Evolutionary conservation across 2,888 invertebrate genomes (phyloP).

Genomic region (Philaethria dido): DNA sequence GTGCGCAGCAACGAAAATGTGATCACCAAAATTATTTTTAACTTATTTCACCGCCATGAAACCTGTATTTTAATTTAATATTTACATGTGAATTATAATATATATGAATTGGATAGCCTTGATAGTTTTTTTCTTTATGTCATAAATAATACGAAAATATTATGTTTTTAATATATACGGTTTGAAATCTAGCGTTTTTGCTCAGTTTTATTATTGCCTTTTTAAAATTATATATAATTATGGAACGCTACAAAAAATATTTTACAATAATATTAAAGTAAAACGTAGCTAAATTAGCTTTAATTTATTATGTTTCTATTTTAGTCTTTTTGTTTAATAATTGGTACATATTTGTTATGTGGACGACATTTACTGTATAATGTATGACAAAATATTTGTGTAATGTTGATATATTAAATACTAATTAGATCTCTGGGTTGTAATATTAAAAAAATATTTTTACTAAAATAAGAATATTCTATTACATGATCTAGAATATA

Average conservation of each 20-base stretch:
- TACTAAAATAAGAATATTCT: too few relatives aligned
- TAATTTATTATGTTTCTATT: background rate
- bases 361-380: too few relatives aligned
- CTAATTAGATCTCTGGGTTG: too few relatives aligned
- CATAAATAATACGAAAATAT: constrained; percentile 2
- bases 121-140: constrained; percentile 4
- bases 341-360: too few relatives aligned
- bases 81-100: constrained; percentile 10
- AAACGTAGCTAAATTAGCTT: background rate
- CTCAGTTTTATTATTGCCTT: background rate
- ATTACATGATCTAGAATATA: too few relatives aligned
- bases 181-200: background rate
- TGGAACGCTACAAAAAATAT: too few relatives aligned
- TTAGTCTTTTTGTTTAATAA: too few relatives aligned
- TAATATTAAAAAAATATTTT: too few relatives aligned
- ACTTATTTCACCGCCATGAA: background rate
- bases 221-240: too few relatives aligned
- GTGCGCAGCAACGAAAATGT: constrained; percentile 15
- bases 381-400: too few relatives aligned
- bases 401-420: too few relatives aligned
- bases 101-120: constrained; percentile 3
- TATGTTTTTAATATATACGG: constrained; percentile 6
- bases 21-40: background rate
- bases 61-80: constrained; percentile 10
- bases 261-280: background rate